Percentiles rank a stretch among this genome's conserved stretches.
Conservation (phyloP, 2,888 invertebrate species). For the Aspidiotus destructor region DNA sequence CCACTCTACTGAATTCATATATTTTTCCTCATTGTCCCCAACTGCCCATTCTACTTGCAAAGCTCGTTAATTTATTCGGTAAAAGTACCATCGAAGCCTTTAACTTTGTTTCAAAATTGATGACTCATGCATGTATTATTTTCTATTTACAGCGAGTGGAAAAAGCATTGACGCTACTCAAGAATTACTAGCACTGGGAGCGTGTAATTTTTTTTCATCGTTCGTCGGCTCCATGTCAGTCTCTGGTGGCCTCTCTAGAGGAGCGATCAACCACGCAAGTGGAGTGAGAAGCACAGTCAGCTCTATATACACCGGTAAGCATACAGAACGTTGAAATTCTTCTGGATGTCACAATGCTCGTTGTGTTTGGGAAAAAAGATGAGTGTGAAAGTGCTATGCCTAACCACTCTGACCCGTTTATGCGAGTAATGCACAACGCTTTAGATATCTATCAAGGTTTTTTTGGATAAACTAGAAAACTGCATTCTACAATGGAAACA, state of each 20-base stretch:
- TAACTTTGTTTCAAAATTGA: background rate
- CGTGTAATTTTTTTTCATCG: conserved; percentile 56
- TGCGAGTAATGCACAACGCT: too few relatives aligned
- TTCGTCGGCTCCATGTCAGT: conserved; percentile 61
- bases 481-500: too few relatives aligned
- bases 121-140: background rate
- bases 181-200: conserved; percentile 57
- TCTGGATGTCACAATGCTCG: background rate
- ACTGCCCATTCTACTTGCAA: too few relatives aligned
- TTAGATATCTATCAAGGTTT: too few relatives aligned
- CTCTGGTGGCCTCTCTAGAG: conserved; percentile 52
- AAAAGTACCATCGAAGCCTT: background rate
- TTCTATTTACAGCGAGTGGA: conserved; percentile 47
- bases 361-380: background rate
- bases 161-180: conserved; percentile 58
- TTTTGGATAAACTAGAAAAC: too few relatives aligned
- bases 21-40: too few relatives aligned
- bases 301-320: conserved; percentile 52
- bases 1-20: too few relatives aligned
- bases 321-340: background rate
- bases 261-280: conserved; percentile 61
- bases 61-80: too few relatives aligned
- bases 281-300: conserved; percentile 60
- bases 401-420: too few relatives aligned
- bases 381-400: too few relatives aligned